Evolutionary conservation across 2,888 invertebrate genomes (phyloP).

Genomic region (Drosophila anomalata): DNA sequence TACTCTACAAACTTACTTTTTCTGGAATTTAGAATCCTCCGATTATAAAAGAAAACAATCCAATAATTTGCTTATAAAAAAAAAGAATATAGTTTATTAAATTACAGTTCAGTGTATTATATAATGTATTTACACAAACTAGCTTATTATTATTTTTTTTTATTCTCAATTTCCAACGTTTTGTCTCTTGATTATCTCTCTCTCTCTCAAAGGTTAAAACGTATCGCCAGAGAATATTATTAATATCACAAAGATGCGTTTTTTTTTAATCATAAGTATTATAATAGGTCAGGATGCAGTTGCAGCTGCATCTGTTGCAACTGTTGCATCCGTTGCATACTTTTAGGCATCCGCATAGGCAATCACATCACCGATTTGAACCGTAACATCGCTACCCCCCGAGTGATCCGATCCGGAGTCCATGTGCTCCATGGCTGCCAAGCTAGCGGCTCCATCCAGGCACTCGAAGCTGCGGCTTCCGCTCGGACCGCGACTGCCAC

Average conservation of each 20-base stretch:
- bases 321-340: slow-evolving; percentile 33
- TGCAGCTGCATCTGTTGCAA: no score
- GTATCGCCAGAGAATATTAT: slow-evolving; percentile 18
- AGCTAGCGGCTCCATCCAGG: slow-evolving; percentile 62
- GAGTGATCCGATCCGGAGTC: slow-evolving; percentile 83
- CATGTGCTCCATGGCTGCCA: slow-evolving; percentile 69
- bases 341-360: slow-evolving; percentile 82
- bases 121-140: no score
- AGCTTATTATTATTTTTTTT: neutral
- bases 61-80: neutral
- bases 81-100: neutral
- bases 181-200: neutral
- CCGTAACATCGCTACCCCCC: slow-evolving; percentile 83
- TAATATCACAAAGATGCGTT: slow-evolving; percentile 21
- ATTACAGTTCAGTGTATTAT: neutral
- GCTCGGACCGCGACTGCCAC: neutral
- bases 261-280: no score
- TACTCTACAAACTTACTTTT: neutral
- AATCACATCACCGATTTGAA: slow-evolving; percentile 83
- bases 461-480: slow-evolving; percentile 47
- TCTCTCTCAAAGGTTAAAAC: neutral
- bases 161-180: neutral
- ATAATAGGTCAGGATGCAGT: slow-evolving; percentile 3
- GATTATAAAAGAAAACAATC: no score
- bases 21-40: no score